Evolutionary conservation across 2,797 vertebrate genomes (phyloP), one percentile per base, ranked within the genome.

Genomic region (Chloroceryle amazona): DNA sequence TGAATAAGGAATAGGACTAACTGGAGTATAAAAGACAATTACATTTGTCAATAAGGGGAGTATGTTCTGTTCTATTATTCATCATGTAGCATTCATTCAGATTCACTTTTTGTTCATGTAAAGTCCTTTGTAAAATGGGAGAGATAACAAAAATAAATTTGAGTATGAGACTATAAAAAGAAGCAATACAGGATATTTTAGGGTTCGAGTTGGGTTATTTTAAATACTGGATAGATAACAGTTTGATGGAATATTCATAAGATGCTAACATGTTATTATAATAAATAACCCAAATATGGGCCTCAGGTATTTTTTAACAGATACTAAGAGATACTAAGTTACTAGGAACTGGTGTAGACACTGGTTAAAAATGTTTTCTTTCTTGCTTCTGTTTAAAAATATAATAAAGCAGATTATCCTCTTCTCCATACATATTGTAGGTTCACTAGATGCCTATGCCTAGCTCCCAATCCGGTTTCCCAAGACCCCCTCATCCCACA

Each of bases 401-500:
- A 95, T 75, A 96, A 97, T 97, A 97, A 97, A 97, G 95, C 96
- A 95, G 93, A 95, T 96, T 97, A 89, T 97, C 96, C 96, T 97
- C 96, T 96, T 97, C 95, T 97, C 78, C 96, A 65, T 96, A 92
- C 95, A 65, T 96, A 97, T 97, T 97, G 95, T 97, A 97, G 96
- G 96, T 96, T 97, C 96, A 96, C 93, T 97, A 96, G 96, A 96
- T 97, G 96, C 96, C 95, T 96, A 97, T 97, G 96, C 96, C 95
- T 97, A 96, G 95, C 96, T 97, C 96, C 91, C 96, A 93, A 96
- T 86, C 96, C 95, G 95, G 96, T 97, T 96, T 97, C 96, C 96
- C 96, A 97, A 97, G 96, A 97, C 94, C 94, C 96, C 96, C 96
- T 97, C 96, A 97, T 97, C 94, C 96, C 96, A 96, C 96, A 96